Conservation (phyloP, 2,797 vertebrate genomes). For the Eidolon dupreanum region DNA sequence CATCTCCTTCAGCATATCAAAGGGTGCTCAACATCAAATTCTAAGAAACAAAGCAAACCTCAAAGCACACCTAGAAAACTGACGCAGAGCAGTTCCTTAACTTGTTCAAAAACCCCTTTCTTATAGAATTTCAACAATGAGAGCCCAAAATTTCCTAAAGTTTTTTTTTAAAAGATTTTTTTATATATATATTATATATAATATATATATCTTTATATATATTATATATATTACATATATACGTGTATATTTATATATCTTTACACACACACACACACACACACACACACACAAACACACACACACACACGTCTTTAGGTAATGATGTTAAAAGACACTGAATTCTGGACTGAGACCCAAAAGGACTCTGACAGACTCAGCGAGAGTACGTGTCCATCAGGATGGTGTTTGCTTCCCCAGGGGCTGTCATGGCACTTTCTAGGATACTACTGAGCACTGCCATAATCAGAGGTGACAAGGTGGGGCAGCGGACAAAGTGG, state of each 20-base stretch:
- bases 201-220: no score
- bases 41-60: not conserved
- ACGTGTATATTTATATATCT: no score
- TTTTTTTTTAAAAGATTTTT: not conserved
- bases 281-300: no score
- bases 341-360: not conserved
- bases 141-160: not conserved
- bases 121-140: not conserved
- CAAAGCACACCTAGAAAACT: not conserved
- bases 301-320: no score
- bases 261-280: no score
- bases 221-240: no score
- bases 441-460: not conserved
- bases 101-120: not conserved
- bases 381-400: no score
- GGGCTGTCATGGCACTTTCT: fast-evolving
- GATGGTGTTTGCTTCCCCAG: not conserved
- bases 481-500: fast-evolving
- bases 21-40: not conserved
- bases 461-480: not conserved
- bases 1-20: not conserved
- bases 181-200: no score
- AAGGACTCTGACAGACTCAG: not conserved
- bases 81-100: not conserved
- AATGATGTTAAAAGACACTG: not conserved